phyloP scores from a whole-genome alignment of 2,797 vertebrate species.

The Ciconia nigra region DNA sequence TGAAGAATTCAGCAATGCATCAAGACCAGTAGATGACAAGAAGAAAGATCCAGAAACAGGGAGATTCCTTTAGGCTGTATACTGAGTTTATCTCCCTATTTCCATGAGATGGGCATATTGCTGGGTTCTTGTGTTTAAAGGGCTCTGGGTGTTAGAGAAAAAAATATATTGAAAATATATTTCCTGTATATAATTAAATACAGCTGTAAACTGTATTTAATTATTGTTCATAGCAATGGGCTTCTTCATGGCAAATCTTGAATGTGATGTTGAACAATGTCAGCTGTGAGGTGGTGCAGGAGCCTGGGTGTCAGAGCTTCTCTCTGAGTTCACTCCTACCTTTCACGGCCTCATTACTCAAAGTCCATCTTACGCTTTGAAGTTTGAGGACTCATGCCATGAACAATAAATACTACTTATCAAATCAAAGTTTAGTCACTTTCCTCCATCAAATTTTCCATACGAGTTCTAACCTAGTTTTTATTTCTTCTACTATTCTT shows the following conservation, averaged over 20 bases:
- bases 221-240: background rate
- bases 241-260: background rate
- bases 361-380: background rate
- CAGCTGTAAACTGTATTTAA: background rate
- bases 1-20: background rate
- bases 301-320: background rate
- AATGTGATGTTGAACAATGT: background rate
- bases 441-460: background rate
- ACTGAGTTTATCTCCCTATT: background rate
- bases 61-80: background rate
- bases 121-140: background rate
- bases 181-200: too few species aligned
- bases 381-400: background rate
- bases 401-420: background rate
- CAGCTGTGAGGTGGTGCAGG: background rate
- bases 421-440: background rate
- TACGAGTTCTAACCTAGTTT: background rate
- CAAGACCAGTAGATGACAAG: background rate
- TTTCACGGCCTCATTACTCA: background rate
- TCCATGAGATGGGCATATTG: accelerated
- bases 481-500: background rate
- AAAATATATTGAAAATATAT: background rate
- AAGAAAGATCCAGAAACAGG: background rate
- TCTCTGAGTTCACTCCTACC: background rate
- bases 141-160: background rate